Conservation (phyloP, 2,888 invertebrate genomes). For the Tipula helvola region DNA sequence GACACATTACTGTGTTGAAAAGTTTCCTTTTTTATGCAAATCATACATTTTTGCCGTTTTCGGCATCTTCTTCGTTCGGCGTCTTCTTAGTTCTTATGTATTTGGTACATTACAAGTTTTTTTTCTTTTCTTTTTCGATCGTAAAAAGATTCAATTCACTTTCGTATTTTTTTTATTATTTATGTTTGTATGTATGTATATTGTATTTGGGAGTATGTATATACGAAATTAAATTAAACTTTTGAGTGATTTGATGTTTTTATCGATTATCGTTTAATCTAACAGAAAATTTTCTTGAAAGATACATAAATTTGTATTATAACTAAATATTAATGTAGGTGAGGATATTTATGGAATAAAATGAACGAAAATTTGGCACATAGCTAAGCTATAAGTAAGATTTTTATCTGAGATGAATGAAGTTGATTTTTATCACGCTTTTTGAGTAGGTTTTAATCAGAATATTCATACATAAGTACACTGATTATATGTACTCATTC, state of each 20-base stretch:
- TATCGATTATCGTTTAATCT: constrained; percentile 4
- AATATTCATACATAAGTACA: background rate
- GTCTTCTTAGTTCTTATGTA: background rate
- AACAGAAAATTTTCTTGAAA: background rate
- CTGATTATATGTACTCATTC: too few species aligned
- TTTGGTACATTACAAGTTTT: background rate
- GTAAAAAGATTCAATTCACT: background rate
- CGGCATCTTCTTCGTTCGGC: background rate
- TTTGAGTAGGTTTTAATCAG: background rate
- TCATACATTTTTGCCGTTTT: background rate
- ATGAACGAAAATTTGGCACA: background rate
- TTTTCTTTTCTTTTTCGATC: background rate
- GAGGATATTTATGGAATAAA: background rate
- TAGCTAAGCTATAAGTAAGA: background rate
- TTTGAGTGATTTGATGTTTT: constrained; percentile 4
- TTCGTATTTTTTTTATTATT: background rate
- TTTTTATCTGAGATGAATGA: background rate
- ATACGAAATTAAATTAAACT: background rate
- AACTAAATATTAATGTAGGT: background rate
- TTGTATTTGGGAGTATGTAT: too few species aligned
- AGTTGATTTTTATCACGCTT: background rate
- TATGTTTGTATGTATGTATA: background rate
- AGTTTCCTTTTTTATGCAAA: background rate
- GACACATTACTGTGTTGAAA: background rate
- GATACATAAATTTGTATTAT: background rate